phyloP scores from a whole-genome alignment of 1,140 invertebrate genomes.

The Drosophila murphyi region DNA sequence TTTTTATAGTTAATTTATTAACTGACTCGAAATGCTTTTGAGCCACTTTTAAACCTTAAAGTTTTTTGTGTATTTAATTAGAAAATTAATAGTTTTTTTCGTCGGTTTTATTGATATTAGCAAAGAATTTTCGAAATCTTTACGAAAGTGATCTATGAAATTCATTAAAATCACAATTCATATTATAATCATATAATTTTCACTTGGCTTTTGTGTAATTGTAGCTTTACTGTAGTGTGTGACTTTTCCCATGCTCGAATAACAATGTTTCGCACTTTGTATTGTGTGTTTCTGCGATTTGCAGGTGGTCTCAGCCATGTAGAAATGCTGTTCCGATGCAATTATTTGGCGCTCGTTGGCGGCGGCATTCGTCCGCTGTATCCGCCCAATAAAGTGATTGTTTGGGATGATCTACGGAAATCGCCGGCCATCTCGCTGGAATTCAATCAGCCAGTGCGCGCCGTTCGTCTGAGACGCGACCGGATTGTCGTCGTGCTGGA shows the following conservation, averaged over 20 bases:
- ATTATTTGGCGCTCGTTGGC: slow-evolving; percentile 98
- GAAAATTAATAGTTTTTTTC: too few species aligned
- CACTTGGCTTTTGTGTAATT: neutral
- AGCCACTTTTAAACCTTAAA: too few species aligned
- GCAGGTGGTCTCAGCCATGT: slow-evolving; percentile 93
- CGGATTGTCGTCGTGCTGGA: slow-evolving; percentile 98
- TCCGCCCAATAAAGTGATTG: slow-evolving; percentile 97
- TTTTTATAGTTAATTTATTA: too few species aligned
- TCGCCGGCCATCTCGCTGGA: slow-evolving; percentile 96
- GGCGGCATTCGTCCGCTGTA: slow-evolving; percentile 96
- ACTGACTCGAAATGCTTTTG: too few species aligned
- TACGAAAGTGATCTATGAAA: too few species aligned
- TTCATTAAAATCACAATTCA: too few species aligned
- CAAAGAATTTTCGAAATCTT: too few species aligned
- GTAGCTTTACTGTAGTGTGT: slow-evolving; percentile 2
- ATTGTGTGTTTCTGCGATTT: slow-evolving; percentile 36
- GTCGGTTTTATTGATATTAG: too few species aligned
- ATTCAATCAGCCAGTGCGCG: slow-evolving; percentile 95
- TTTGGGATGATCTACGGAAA: slow-evolving; percentile 99
- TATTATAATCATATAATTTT: neutral
- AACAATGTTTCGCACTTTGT: slow-evolving; percentile 11
- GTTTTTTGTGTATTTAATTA: too few species aligned
- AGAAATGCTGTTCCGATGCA: slow-evolving; percentile 99
- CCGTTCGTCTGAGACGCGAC: slow-evolving; percentile 95
- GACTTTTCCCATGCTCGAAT: slow-evolving; percentile 13